phyloP scores from a whole-genome alignment of 2,888 invertebrate genomes.

The Plutella xylostella region DNA sequence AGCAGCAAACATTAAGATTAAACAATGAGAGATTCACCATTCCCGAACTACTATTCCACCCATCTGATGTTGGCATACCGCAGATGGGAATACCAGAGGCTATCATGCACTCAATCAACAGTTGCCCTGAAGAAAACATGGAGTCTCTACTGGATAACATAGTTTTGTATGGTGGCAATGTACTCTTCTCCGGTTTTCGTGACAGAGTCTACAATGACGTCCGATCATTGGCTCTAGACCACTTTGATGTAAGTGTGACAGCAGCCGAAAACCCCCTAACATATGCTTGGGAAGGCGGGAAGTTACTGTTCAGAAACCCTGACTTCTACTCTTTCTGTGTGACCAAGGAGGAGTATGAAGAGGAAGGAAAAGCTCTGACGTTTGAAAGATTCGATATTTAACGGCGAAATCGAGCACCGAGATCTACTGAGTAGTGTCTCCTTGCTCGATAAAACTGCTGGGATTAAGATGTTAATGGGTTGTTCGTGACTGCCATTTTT shows the following conservation, averaged over 20 bases:
- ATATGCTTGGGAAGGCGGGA: conserved; percentile 93
- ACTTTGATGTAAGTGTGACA: conserved; percentile 79
- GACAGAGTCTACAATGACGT: conserved; percentile 77
- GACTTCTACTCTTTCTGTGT: conserved; percentile 79
- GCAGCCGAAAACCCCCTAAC: conserved; percentile 76
- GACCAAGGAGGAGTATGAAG: conserved; percentile 89
- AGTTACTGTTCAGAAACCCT: conserved; percentile 77
- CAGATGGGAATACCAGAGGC: conserved; percentile 95
- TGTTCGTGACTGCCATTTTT: too few species aligned
- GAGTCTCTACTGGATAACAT: conserved; percentile 86
- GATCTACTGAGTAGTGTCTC: too few species aligned
- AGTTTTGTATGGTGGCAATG: conserved; percentile 84
- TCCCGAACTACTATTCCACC: conserved; percentile 94
- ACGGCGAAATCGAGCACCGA: too few species aligned
- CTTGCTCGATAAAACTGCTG: too few species aligned
- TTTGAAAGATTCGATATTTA: conserved; percentile 69
- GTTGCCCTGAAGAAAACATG: conserved; percentile 79
- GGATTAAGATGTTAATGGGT: too few species aligned
- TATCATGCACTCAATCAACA: conserved; percentile 80
- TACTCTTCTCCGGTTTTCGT: conserved; percentile 85
- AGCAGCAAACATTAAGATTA: conserved; percentile 84
- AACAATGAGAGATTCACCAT: conserved; percentile 96
- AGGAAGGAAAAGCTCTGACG: conserved; percentile 77
- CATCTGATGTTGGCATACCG: conserved; percentile 93
- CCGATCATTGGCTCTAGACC: conserved; percentile 80